Evolutionary conservation across 2,797 vertebrate species (phyloP).

Genomic region (Sebastes matsubarae): DNA sequence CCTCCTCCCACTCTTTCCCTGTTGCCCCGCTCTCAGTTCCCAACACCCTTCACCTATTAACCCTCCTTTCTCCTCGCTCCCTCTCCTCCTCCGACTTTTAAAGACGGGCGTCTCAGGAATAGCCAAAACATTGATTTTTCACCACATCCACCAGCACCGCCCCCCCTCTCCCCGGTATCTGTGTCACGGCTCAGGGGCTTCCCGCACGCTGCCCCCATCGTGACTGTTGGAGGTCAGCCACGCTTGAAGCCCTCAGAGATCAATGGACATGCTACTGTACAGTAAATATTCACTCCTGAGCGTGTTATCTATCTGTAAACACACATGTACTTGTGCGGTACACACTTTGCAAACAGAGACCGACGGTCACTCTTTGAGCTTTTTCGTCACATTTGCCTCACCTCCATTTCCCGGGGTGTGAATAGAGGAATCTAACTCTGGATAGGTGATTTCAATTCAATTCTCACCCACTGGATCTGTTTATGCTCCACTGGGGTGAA

Average conservation of each 20-base stretch:
- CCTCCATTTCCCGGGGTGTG: constrained; percentile 81
- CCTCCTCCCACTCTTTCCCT: constrained; percentile 44
- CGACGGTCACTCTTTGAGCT: constrained; percentile 37
- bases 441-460: constrained; percentile 99
- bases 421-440: constrained; percentile 89
- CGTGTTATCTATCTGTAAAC: constrained; percentile 77
- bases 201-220: constrained; percentile 76
- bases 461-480: constrained; percentile 95
- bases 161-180: constrained; percentile 32
- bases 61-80: constrained; percentile 57
- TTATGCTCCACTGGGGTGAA: constrained; percentile 84
- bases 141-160: constrained; percentile 49
- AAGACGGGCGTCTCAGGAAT: constrained; percentile 85
- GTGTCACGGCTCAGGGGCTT: constrained; percentile 78
- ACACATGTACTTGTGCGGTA: constrained; percentile 25
- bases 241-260: constrained; percentile 84
- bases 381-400: constrained; percentile 49
- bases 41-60: constrained; percentile 79
- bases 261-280: constrained; percentile 81
- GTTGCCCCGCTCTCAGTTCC: constrained; percentile 51
- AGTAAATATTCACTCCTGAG: constrained; percentile 84
- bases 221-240: constrained; percentile 82
- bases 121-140: constrained; percentile 88
- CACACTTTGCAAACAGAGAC: constrained; percentile 36
- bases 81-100: constrained; percentile 78